phyloP scores from a whole-genome alignment of 1,140 invertebrate genomes.

The Bombus consobrinus region DNA sequence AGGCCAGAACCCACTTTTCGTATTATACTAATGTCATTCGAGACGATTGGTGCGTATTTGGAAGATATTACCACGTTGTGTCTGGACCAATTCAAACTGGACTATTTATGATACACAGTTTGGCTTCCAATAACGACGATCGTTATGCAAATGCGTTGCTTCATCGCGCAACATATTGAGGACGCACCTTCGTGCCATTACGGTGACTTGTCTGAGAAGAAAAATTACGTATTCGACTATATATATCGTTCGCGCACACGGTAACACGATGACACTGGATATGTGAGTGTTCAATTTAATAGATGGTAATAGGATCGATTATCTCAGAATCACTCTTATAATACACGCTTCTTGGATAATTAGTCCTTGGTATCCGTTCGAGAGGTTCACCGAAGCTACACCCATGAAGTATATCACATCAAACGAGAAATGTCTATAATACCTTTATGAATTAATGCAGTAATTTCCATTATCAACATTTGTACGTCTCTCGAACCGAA shows the following conservation, averaged over 20 bases:
- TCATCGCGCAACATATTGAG: background rate
- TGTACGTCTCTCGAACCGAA: too few relatives aligned
- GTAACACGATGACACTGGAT: background rate
- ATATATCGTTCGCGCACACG: background rate
- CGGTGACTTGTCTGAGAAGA: background rate
- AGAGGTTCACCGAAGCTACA: background rate
- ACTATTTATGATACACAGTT: constrained; percentile 34
- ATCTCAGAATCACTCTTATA: background rate
- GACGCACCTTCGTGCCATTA: background rate
- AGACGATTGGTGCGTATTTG: background rate
- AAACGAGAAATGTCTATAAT: too few relatives aligned
- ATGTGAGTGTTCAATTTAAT: background rate
- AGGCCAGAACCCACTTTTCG: too few relatives aligned
- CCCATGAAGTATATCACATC: background rate
- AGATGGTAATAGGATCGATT: background rate
- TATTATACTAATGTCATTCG: background rate
- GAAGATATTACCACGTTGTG: background rate
- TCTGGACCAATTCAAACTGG: background rate
- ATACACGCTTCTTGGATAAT: background rate
- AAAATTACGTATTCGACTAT: background rate
- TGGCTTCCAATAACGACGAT: background rate
- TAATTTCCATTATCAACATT: too few relatives aligned
- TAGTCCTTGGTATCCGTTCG: background rate
- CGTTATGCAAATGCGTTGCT: constrained; percentile 37
- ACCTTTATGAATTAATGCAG: too few relatives aligned